A percentile compares a stretch with the other conserved stretches of the same genome.
Evolutionary conservation across 2,113 vertebrate species (phyloP).

Genomic region (Pica pica): DNA sequence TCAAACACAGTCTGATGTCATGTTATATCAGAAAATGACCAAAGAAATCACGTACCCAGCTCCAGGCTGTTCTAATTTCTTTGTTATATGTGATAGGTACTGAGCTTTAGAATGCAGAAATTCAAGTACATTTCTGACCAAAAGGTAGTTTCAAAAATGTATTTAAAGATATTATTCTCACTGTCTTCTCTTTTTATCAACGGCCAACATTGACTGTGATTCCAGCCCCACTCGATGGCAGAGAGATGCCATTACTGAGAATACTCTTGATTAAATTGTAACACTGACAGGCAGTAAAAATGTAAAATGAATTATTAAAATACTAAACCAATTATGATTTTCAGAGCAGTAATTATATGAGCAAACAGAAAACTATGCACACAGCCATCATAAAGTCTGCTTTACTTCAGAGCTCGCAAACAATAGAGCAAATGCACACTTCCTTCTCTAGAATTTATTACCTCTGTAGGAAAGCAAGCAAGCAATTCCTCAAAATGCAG

Average conservation of each 20-base stretch:
- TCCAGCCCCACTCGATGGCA: slow-evolving; percentile 43
- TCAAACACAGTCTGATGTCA: neutral
- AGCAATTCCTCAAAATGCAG: neutral
- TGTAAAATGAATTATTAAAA: slow-evolving; percentile 48
- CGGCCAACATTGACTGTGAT: slow-evolving; percentile 11
- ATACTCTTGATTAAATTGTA: slow-evolving; percentile 13
- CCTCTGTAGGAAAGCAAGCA: neutral
- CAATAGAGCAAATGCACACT: neutral
- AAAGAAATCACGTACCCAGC: neutral
- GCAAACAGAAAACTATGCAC: neutral
- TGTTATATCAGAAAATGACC: neutral
- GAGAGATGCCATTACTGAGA: slow-evolving; percentile 38
- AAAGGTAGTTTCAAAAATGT: neutral
- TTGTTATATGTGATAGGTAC: neutral
- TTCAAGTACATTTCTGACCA: neutral
- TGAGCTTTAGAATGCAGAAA: neutral
- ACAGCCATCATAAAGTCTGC: neutral
- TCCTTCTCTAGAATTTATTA: neutral
- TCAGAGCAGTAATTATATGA: slow-evolving; percentile 17
- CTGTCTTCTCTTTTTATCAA: slow-evolving; percentile 3
- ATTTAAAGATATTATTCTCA: neutral
- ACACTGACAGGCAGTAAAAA: slow-evolving; percentile 22
- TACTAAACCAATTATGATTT: slow-evolving; percentile 27
- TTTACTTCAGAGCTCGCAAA: slow-evolving; percentile 10
- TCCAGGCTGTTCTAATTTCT: neutral